Percentiles rank a stretch among this genome's conserved stretches.
These are phyloP conservation scores for Drosophila melanosoma DNA, from an alignment of 2,888 invertebrate genomes.

Conservation along the genomic window DNA sequence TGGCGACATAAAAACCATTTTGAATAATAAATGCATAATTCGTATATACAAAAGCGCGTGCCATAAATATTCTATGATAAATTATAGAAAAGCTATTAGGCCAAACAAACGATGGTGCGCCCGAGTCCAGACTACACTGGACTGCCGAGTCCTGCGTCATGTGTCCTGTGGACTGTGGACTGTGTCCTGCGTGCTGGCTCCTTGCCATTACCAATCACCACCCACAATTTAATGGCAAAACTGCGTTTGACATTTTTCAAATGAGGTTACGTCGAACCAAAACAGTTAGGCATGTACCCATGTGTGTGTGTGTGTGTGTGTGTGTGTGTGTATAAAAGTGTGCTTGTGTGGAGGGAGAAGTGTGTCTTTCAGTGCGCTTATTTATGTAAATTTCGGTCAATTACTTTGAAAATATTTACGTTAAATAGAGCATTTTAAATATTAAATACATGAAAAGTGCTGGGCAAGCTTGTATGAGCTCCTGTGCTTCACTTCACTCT, in stretches of 20 bases:
- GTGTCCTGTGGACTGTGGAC: slow-evolving; percentile 3
- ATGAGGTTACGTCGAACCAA: slow-evolving; percentile 66
- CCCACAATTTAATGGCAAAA: slow-evolving; percentile 41
- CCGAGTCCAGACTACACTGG: slow-evolving; percentile 13
- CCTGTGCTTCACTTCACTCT: slow-evolving; percentile 32
- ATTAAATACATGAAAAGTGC: slow-evolving; percentile 60
- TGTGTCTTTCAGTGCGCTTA: slow-evolving; percentile 46
- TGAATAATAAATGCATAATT: slow-evolving; percentile 79
- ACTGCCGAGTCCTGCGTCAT: neutral
- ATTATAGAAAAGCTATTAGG: slow-evolving; percentile 81
- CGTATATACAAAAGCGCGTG: slow-evolving; percentile 75
- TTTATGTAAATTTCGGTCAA: slow-evolving; percentile 78
- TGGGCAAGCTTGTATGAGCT: slow-evolving; percentile 23
- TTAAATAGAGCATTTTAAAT: slow-evolving; percentile 74
- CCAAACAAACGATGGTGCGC: slow-evolving; percentile 65
- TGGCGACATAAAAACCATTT: slow-evolving; percentile 61
- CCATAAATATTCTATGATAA: slow-evolving; percentile 78
- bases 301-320: neutral
- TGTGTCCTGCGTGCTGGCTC: slow-evolving; percentile 8
- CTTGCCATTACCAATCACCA: slow-evolving; percentile 17
- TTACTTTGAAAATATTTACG: slow-evolving; percentile 76
- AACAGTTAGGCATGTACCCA: slow-evolving; percentile 30
- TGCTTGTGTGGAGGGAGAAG: neutral
- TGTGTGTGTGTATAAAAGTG: neutral
- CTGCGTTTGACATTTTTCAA: slow-evolving; percentile 80